A percentile compares a stretch with the other conserved stretches of the same genome.
phyloP scores from a whole-genome alignment of 1,140 invertebrate species.

The Diuraphis noxia region DNA sequence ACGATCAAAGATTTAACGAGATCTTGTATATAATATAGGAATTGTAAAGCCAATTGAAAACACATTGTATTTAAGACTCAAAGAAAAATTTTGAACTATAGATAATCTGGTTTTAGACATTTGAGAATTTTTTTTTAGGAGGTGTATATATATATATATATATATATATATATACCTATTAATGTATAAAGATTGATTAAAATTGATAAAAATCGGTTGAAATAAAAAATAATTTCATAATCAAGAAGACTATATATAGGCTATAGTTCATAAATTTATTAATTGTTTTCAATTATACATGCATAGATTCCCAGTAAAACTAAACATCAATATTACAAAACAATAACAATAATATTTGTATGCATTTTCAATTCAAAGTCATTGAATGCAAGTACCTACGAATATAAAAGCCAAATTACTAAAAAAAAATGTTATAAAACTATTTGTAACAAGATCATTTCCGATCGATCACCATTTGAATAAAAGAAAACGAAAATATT shows the following conservation, averaged over 20 bases:
- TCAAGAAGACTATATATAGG: neutral
- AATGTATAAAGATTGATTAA: neutral
- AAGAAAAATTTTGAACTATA: neutral
- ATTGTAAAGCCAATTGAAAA: conserved; percentile 22
- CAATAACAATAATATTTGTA: too few relatives aligned
- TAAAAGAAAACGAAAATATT: neutral
- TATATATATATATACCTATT: too few relatives aligned
- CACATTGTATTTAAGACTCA: neutral
- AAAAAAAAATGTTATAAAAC: neutral
- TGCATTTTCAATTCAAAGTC: neutral
- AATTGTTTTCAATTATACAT: neutral
- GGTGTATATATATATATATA: too few relatives aligned
- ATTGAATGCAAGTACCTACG: neutral
- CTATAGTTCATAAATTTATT: neutral
- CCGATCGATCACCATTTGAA: neutral
- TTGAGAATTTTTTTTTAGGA: neutral
- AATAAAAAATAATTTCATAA: neutral
- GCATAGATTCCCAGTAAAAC: neutral
- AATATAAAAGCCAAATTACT: neutral
- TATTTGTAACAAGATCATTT: neutral
- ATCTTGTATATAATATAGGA: neutral
- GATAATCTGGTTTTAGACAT: neutral
- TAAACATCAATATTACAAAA: neutral
- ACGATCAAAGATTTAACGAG: neutral
- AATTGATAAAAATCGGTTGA: neutral